Evolutionary conservation across 2,797 vertebrate species (phyloP).

Genomic region (Hyperoplus lanceolatus): DNA sequence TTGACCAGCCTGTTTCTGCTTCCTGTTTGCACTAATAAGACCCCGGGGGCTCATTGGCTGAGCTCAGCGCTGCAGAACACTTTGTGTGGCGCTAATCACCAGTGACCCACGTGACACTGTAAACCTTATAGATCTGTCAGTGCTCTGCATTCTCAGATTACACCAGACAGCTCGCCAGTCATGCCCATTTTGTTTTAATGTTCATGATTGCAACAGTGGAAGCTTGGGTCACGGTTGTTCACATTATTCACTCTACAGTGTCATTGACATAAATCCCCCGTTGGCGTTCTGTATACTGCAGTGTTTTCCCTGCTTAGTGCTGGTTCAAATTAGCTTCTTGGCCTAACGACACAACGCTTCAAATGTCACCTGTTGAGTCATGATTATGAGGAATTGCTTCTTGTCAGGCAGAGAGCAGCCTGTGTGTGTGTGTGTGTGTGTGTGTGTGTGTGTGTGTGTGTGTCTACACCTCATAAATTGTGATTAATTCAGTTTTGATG

Average conservation of each 20-base stretch:
- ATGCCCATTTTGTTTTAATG: slow-evolving; percentile 42
- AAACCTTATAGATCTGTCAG: slow-evolving; percentile 72
- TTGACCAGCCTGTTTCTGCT: slow-evolving; percentile 56
- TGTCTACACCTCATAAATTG: slow-evolving; percentile 22
- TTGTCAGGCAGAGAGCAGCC: neutral
- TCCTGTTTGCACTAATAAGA: slow-evolving; percentile 75
- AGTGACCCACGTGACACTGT: slow-evolving; percentile 66
- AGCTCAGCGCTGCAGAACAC: slow-evolving; percentile 47
- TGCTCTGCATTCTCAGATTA: slow-evolving; percentile 54
- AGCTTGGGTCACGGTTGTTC: slow-evolving; percentile 1
- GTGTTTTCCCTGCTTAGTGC: neutral
- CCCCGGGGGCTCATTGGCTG: slow-evolving; percentile 74
- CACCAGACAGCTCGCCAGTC: slow-evolving; percentile 29
- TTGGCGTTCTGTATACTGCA: neutral
- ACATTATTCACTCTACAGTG: neutral
- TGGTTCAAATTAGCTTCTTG: neutral
- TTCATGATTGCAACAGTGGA: slow-evolving; percentile 18
- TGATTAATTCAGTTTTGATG: slow-evolving; percentile 40
- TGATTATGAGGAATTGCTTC: slow-evolving; percentile 19
- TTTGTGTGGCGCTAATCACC: slow-evolving; percentile 65
- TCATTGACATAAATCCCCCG: neutral
- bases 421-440: slow-evolving; percentile 6
- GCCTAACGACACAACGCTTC: slow-evolving; percentile 18
- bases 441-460: slow-evolving; percentile 7
- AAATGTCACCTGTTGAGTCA: slow-evolving; percentile 48